Evolutionary conservation across 2,797 vertebrate species (phyloP).

Genomic region (Chelonia mydas): DNA sequence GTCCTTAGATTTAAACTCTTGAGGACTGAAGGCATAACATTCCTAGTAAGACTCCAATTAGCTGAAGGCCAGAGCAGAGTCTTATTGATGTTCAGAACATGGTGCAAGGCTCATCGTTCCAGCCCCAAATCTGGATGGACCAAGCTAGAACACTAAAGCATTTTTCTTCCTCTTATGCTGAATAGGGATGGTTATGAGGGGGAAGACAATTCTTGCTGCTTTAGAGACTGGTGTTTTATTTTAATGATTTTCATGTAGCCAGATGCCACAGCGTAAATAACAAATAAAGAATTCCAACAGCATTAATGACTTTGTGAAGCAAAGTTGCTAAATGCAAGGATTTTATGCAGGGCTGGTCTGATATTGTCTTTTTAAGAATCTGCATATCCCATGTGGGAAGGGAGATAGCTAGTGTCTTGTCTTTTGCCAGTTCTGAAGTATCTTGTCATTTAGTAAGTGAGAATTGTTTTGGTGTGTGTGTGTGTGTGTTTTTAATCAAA

Average conservation of each 20-base stretch:
- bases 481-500: neutral
- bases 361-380: slow-evolving; percentile 8
- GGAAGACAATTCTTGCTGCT: slow-evolving; percentile 40
- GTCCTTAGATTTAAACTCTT: neutral
- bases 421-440: slow-evolving; percentile 47
- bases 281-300: slow-evolving; percentile 43
- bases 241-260: slow-evolving; percentile 45
- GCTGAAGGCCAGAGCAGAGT: neutral
- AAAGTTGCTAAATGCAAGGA: slow-evolving; percentile 44
- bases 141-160: neutral
- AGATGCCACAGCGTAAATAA: slow-evolving; percentile 55
- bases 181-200: slow-evolving; percentile 36
- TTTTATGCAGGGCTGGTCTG: neutral
- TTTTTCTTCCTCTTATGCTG: neutral
- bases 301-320: slow-evolving; percentile 52
- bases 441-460: neutral
- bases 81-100: neutral
- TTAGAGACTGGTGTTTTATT: slow-evolving; percentile 64
- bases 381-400: neutral
- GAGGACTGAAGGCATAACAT: neutral
- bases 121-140: neutral
- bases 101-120: neutral
- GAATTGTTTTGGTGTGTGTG: neutral
- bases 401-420: slow-evolving; percentile 26
- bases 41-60: neutral